Evolutionary conservation across 2,888 invertebrate genomes (phyloP), one percentile per base, ranked within the genome.

Genomic region (Cataglyphis albicans): DNA sequence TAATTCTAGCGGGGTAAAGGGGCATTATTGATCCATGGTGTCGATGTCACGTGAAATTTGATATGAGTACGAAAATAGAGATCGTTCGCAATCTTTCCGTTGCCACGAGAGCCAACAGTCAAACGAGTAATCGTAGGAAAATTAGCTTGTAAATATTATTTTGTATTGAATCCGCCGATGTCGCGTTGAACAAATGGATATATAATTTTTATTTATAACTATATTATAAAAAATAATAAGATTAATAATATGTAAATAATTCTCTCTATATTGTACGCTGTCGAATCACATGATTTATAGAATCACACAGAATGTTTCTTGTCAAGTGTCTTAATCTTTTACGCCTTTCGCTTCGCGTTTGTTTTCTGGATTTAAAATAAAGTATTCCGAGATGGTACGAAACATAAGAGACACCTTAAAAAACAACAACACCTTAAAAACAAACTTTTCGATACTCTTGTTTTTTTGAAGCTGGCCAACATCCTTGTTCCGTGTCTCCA

Each of bases 401-500:
- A 21, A 21, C 21, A 21, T 21, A 21, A 21, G 21, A 21, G 21
- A 21, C 21, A 21, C 21, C 21, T 21, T 21, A 21, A 21, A 21
- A 21, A 21, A 21, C 21, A 21, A 21, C 21, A 21, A 21, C 21
- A 21, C 12, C 7, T n/a, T 55, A n/a, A n/a, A 55, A n/a, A 7
- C 2, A 55, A 18, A 44, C 3, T 44, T 12, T 44, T 44, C 3
- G 15, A 0, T 15, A 52, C 18, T 73, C 7, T 18, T 18, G 18
- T 21, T 3, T 6, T 29, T 1, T 41, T 10, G 3, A 9, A 61
- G 73, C 80, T 44, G 70, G 21, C 52, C 44, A 32, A 48, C 18
- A 83, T 59, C 65, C 74, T 64, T 29, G 65, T 81, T 84, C 38
- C 72, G 76, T 72, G 74, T 81, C 68, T 86, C 76, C 84, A 52